Base-by-base conservation (phyloP, 2,797 vertebrate genomes). In the Cercopithecus mitis region DNA sequence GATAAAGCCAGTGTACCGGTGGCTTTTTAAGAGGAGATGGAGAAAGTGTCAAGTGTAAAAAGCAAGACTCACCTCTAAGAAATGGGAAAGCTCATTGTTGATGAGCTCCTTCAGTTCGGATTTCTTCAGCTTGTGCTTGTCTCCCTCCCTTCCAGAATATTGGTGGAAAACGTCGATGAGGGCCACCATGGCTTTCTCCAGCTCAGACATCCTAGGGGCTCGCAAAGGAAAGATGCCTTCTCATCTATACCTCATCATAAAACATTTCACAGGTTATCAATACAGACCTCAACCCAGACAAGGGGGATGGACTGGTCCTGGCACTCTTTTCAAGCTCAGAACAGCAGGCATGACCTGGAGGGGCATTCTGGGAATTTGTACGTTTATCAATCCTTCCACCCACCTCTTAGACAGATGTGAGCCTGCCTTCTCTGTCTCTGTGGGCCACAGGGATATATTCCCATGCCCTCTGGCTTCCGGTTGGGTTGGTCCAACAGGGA, bases 71-170 rank as follows among this genome's bases (percentile, higher is more conserved):
- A 99, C 99, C 87, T 98, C 98, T 50, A 99, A 98, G 88, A 99
- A 99, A 1, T 98, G 98, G 0, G 98, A 98, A 92, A 99, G 98
- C 96, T 99, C 99, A 0, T 98, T 98, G 45, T 99, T 98, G 45
- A 99, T 99, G 94, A 99, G 98, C 6, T 99, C 99, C 98, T 99
- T 99, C 91, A 99, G 98, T 96, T 99, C 99, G 0, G 98, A 99
- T 91, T 99, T 99, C 98, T 99, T 99, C 97, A 99, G 98, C 61
- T 99, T 99, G 98, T 99, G 99, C 76, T 99, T 99, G 98, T 99
- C 99, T 0, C 99, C 99, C 83, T 99, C 99, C 94, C 98, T 98
- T 58, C 99, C 99, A 0, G 99, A 99, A 36, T 99, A 99, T 43
- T 99, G 99, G 96, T 99, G 99, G 97, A 99, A 99, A 11, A 99